These are phyloP conservation scores for Drosophila setosimentum DNA, from an alignment of 2,888 invertebrate species.

Conservation along the genomic window DNA sequence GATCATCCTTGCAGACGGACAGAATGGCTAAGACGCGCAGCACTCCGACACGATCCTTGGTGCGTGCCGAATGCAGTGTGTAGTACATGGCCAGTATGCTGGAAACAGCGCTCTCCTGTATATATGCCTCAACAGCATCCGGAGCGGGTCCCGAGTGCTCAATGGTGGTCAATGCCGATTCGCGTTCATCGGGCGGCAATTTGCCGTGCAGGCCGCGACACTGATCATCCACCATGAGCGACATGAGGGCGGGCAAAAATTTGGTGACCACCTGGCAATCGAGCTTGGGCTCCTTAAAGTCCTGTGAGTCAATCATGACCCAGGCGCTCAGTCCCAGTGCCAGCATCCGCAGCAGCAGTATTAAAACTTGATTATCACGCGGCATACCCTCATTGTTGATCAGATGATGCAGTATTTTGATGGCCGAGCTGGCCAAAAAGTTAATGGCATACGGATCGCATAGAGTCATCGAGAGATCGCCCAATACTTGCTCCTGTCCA, in stretches of 20 bases:
- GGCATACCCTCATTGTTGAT: constrained; percentile 96
- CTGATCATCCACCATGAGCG: constrained; percentile 95
- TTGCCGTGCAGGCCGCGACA: constrained; percentile 92
- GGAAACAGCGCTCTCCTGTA: constrained; percentile 95
- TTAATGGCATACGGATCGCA: constrained; percentile 99
- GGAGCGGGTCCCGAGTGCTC: constrained; percentile 97
- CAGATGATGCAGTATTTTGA: constrained; percentile 95
- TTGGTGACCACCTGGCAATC: constrained; percentile 97
- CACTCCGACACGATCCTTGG: constrained; percentile 92
- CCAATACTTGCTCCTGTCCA: constrained; percentile 94
- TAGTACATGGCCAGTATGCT: constrained; percentile 98
- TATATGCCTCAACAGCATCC: constrained; percentile 96
- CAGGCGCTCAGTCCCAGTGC: constrained; percentile 97
- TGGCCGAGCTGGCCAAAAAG: constrained; percentile 96
- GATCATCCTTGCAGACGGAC: constrained; percentile 95
- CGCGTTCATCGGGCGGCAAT: constrained; percentile 96
- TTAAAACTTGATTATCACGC: constrained; percentile 94
- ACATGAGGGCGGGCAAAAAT: constrained; percentile 96
- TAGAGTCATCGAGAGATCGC: constrained; percentile 98
- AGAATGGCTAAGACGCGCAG: constrained; percentile 95
- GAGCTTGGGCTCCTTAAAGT: constrained; percentile 97
- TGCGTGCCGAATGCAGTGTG: constrained; percentile 94
- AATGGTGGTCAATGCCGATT: constrained; percentile 96
- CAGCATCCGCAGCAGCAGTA: constrained; percentile 95
- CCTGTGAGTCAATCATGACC: constrained; percentile 98